Evolutionary conservation across 2,797 vertebrate species (phyloP), one percentile per base, ranked within the genome.

Genomic region (Perodicticus potto): DNA sequence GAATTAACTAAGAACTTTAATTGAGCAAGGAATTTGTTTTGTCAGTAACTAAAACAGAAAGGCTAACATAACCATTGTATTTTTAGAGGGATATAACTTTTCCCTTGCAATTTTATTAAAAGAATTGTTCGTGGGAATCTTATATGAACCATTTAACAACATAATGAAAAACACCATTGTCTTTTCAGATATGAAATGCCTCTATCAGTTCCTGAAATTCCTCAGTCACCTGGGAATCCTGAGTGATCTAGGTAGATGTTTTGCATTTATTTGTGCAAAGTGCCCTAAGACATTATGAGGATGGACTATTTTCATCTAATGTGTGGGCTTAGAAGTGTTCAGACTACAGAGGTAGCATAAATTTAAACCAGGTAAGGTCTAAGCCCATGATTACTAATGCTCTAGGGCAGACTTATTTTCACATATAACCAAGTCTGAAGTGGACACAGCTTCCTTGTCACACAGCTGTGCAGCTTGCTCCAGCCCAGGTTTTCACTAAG

Each of bases 1-100:
- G n/a, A 94, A 61, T 73, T 73, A 43, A 17, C 6, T 74, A 85
- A 63, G 63, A 92, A 90, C 32, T 95, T 27, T 22, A 70, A 80
- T 22, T 63, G 43, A 87, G 16, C 9, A 76, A 63, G 29, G n/a
- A n/a, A 5, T 82, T 87, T 88, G 82, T 22, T 81, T 92, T 82
- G 19, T 70, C 55, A 69, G 22, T 76, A 86, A 63, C 80, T 86
- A 32, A 93, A 82, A 77, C 23, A 77, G 67, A 45, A 91, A 59
- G 23, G 27, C 45, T 34, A 61, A 80, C 70, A 63, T 77, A 73
- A 73, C 3, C 32, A 57, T n/a, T 63, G 43, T 84, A 49, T 4
- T 70, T 83, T 43, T 12, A 0, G 23, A 34, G 27, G 1, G 43
- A 45, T 63, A 29, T 63, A 27, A 86, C 13, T 49, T 88, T 89